A percentile compares a stretch with the other conserved stretches of the same genome.
Evolutionary conservation across 2,113 vertebrate species (phyloP).

Genomic region (Pomatostomus ruficeps): DNA sequence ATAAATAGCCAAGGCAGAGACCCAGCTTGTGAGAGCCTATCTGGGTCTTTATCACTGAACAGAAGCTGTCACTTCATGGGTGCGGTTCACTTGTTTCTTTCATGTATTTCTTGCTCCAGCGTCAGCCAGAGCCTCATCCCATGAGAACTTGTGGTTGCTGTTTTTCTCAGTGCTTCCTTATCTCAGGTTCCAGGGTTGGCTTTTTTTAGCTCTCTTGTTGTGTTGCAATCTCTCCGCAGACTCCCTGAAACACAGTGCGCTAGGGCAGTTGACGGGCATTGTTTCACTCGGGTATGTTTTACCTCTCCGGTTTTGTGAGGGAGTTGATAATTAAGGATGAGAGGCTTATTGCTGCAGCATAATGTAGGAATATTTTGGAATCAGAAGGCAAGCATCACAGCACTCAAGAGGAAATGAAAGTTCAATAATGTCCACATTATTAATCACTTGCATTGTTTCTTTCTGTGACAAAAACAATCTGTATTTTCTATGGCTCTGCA

Average conservation of each 20-base stretch:
- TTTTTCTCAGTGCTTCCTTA: constrained; percentile 59
- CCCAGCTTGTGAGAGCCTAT: neutral
- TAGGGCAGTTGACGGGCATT: neutral
- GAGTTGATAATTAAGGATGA: constrained; percentile 37
- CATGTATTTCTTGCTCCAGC: constrained; percentile 49
- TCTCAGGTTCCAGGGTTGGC: constrained; percentile 46
- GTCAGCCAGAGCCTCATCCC: constrained; percentile 44
- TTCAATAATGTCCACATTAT: constrained; percentile 5
- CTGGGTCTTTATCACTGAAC: constrained; percentile 37
- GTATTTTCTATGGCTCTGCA: neutral
- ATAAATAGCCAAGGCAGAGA: constrained; percentile 23
- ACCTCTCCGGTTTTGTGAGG: neutral
- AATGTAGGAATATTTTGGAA: neutral
- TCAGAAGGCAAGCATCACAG: neutral
- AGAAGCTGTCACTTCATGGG: constrained; percentile 36
- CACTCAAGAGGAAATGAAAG: constrained; percentile 42
- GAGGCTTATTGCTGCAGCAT: neutral
- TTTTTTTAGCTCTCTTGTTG: constrained; percentile 46
- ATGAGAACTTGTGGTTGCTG: constrained; percentile 29
- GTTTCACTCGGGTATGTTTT: neutral
- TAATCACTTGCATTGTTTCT: constrained; percentile 31
- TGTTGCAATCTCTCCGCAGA: constrained; percentile 11
- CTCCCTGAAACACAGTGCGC: neutral
- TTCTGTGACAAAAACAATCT: neutral
- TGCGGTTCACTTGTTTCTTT: constrained; percentile 48